Evolutionary conservation across 2,797 vertebrate genomes (phyloP).

Genomic region (Allobates femoralis): DNA sequence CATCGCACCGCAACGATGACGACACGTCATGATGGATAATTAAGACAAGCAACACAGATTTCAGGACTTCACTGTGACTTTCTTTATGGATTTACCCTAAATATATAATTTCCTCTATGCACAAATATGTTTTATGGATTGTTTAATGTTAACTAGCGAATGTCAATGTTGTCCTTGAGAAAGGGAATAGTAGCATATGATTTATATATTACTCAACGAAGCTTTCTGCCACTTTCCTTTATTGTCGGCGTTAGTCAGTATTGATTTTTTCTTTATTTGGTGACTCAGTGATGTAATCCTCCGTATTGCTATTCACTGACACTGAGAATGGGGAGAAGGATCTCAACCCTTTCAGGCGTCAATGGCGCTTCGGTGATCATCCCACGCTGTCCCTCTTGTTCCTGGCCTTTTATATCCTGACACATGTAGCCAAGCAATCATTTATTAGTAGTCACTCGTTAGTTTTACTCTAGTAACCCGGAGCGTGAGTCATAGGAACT

Average conservation of each 20-base stretch:
- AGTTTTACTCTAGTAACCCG: constrained; percentile 31
- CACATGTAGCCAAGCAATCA: constrained; percentile 47
- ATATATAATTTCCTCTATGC: not conserved
- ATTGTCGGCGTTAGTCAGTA: not conserved
- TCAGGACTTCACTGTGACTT: too few species aligned
- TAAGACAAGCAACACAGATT: too few species aligned
- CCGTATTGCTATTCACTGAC: not conserved
- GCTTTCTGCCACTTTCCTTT: not conserved
- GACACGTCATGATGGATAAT: too few species aligned
- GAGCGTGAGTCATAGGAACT: constrained; percentile 48
- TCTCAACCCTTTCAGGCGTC: not conserved
- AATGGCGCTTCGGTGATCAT: not conserved
- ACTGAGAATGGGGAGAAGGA: not conserved
- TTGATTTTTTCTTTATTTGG: not conserved
- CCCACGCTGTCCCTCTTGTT: constrained; percentile 33
- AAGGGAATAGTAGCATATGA: not conserved
- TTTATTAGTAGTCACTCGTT: constrained; percentile 33
- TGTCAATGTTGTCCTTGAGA: not conserved
- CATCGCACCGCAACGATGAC: too few species aligned
- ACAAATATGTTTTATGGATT: not conserved
- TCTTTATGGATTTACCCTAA: not conserved
- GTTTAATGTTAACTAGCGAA: not conserved
- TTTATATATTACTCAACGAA: not conserved
- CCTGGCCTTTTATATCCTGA: constrained; percentile 27
- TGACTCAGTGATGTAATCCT: not conserved